Conservation (phyloP, 1,140 invertebrate genomes). For the Anastrepha ludens region DNA sequence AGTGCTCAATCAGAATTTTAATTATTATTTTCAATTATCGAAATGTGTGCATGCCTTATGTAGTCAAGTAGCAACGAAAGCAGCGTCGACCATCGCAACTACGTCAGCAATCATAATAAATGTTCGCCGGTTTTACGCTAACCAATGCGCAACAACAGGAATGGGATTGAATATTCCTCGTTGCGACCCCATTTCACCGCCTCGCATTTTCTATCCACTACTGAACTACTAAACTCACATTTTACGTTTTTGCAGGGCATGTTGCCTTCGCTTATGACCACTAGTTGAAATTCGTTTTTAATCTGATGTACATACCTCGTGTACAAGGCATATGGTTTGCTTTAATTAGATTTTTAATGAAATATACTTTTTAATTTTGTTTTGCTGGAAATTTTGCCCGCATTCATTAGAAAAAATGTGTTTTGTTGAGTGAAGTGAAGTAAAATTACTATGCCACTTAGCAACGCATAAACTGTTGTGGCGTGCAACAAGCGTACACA, state of each 20-base stretch:
- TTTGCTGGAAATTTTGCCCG: constrained; percentile 12
- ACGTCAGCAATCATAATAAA: constrained; percentile 1
- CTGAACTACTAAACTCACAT: constrained; percentile 8
- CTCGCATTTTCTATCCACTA: neutral
- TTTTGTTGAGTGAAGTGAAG: neutral
- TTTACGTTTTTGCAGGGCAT: constrained; percentile 8
- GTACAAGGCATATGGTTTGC: constrained; percentile 29
- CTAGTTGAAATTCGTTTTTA: constrained; percentile 19
- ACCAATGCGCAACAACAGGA: neutral
- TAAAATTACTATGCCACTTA: neutral
- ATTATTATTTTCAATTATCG: constrained; percentile 74
- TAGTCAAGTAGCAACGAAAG: constrained; percentile 9
- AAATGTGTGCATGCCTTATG: constrained; percentile 63
- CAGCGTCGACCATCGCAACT: neutral
- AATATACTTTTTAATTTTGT: constrained; percentile 1
- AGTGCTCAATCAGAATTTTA: constrained; percentile 70
- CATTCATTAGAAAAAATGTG: constrained; percentile 19
- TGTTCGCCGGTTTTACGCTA: neutral
- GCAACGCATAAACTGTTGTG: neutral
- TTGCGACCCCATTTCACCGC: neutral
- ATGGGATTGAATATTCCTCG: no score
- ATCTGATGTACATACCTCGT: neutral
- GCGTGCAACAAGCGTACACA: neutral
- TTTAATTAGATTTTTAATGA: constrained; percentile 46
- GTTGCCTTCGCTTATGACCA: constrained; percentile 2